Evolutionary conservation across 2,113 vertebrate genomes (phyloP), one percentile per base, ranked within the genome.

Genomic region (Beaufortia kweichowensis): DNA sequence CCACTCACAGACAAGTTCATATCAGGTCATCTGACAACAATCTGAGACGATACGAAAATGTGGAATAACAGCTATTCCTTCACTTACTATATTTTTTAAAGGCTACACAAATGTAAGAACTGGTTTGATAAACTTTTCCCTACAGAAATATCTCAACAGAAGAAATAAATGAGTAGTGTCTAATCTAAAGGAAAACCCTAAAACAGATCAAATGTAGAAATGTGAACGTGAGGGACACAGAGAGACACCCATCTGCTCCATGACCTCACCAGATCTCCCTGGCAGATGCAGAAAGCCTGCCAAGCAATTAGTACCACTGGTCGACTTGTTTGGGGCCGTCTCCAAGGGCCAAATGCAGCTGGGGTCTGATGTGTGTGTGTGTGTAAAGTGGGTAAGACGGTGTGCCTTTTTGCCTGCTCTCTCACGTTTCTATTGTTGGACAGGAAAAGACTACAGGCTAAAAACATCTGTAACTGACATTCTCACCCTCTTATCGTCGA

Each of bases 281-380:
- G 87, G 87, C 90, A 92, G 90, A 91, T 90, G 91, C 89, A 81
- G 84, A 75, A 79, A 85, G 85, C 77, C 87, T 88, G 87, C 89
- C 89, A 89, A 87, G 84, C 91, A 91, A 92, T 91, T 91, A 92
- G 90, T 73, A 87, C 83, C 84, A 81, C 80, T 83, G 82, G 79
- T 87, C 88, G 87, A 89, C 88, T 90, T 90, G 86, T 90, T 87
- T 88, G 85, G 87, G 69, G 57, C 57, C 33, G 84, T 77, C 85
- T 84, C 84, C 86, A 81, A 75, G n/a, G 76, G 85, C 80, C 74
- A 48, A 87, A 85, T 89, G 86, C 92, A 92, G 90, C 91, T 91
- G 91, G 84, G 84, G 84, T 82, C 81, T 14, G 35, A 19, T 56
- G 33, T 21, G 53, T 50, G 71, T 73, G 78, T 70, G 70, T 77